phyloP scores from a whole-genome alignment of 1,140 invertebrate genomes.

The Dolichoris vasculosae region DNA sequence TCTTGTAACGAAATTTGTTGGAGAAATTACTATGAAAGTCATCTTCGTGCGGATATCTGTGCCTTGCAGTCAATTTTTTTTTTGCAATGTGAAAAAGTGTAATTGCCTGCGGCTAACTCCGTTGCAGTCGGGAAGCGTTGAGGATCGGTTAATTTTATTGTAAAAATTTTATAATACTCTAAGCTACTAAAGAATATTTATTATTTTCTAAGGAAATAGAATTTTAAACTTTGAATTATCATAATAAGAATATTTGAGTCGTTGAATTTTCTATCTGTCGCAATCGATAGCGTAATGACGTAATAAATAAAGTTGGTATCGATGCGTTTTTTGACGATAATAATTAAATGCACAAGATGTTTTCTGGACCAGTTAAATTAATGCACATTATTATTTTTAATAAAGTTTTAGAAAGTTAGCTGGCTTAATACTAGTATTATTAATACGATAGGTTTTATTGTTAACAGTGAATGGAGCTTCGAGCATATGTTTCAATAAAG shows the following conservation, averaged over 20 bases:
- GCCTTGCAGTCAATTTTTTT: not conserved
- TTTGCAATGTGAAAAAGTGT: not conserved
- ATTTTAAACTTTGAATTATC: not conserved
- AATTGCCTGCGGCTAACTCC: not conserved
- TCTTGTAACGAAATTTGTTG: not conserved
- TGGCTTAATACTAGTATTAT: too few relatives aligned
- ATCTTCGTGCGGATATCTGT: not conserved
- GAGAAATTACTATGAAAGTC: constrained; percentile 9
- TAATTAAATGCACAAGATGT: not conserved
- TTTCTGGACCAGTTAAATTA: not conserved
- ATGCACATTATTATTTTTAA: too few relatives aligned
- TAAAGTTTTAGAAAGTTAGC: too few relatives aligned
- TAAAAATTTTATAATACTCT: not conserved
- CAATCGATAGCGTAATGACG: not conserved
- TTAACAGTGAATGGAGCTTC: too few relatives aligned
- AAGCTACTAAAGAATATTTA: not conserved
- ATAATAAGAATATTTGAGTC: not conserved
- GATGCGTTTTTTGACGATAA: not conserved
- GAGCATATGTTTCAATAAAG: too few relatives aligned
- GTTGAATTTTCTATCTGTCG: not conserved
- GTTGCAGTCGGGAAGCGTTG: not conserved
- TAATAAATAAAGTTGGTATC: not conserved
- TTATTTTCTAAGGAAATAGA: not conserved
- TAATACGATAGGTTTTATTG: too few relatives aligned
- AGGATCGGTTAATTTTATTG: not conserved